phyloP scores from a whole-genome alignment of 2,113 vertebrate genomes.

The Passer domesticus region DNA sequence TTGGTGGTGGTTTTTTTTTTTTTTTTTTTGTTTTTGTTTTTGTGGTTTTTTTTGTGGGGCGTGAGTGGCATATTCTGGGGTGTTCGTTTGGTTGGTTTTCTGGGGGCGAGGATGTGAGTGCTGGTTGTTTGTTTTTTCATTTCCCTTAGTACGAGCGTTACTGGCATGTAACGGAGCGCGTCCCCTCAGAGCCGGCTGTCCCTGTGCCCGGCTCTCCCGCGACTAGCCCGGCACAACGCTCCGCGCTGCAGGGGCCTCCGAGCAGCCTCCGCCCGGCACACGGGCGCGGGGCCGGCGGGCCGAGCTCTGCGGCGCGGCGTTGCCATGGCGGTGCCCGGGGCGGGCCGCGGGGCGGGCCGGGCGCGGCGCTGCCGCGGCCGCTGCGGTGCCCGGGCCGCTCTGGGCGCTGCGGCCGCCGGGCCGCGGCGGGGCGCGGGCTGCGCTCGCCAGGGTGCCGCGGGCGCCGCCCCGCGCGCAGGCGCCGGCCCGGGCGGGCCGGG shows the following conservation, averaged over 20 bases:
- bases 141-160: background rate
- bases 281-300: background rate
- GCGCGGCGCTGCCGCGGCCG: too few relatives aligned
- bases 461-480: too few relatives aligned
- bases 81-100: background rate
- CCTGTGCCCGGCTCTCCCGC: background rate
- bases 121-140: too few relatives aligned
- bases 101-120: background rate
- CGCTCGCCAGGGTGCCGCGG: too few relatives aligned
- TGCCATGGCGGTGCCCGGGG: background rate
- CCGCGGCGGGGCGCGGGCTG: too few relatives aligned
- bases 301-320: background rate
- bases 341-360: background rate
- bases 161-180: accelerated
- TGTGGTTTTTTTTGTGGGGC: too few relatives aligned
- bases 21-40: background rate
- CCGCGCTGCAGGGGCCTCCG: background rate
- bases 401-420: too few relatives aligned
- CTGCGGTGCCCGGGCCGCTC: too few relatives aligned
- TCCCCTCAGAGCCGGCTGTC: too few relatives aligned
- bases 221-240: accelerated
- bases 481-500: too few relatives aligned
- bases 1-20: background rate
- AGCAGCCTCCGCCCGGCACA: background rate
- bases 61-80: accelerated